Evolutionary conservation across 2,888 invertebrate genomes (phyloP), one percentile per base, ranked within the genome.

Genomic region (Pseudococcus longispinus): DNA sequence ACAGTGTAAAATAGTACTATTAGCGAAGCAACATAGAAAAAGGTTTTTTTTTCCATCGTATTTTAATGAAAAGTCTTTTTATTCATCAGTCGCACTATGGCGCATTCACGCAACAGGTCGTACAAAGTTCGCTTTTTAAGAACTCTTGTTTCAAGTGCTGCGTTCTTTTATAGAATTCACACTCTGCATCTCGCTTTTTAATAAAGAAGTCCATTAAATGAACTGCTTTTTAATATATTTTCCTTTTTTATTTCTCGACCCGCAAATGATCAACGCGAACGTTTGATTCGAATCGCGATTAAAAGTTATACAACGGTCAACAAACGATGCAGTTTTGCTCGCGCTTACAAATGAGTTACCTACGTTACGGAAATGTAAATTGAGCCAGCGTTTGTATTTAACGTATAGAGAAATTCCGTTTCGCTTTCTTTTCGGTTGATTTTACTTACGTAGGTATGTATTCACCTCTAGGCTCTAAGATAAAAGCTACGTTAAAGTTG

Each of bases 1-100:
- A 26, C 65, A 55, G 60, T 70, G 70, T 70, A 29, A 70, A 70
- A 70, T 70, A 70, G 70, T 70, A 70, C 70, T 70, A 70, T 70
- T 70, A 70, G n/a, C 70, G 70, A 29, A 29, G 29, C 29, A 70
- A 29, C 70, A 29, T 70, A 32, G 29, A 70, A 42, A 42, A 80
- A 42, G 20, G 15, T 5, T 37, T 80, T 37, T 80, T 80, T 80
- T 80, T 80, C 15, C 32, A 23, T 42, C 37, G 42, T 42, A 80
- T 80, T 42, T 80, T 80, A 80, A 80, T 80, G 77, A 80, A 80
- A 80, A 80, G 37, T 80, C 77, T 80, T 29, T 77, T 80, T 80
- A 80, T 80, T 80, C 77, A 42, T 80, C 77, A 80, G 77, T 42
- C 32, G 37, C 77, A 42, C 77, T n/a, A 15, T 42, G 42, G 20